Base-by-base conservation (phyloP, 2,113 vertebrate genomes). In the Haemorhous mexicanus region DNA sequence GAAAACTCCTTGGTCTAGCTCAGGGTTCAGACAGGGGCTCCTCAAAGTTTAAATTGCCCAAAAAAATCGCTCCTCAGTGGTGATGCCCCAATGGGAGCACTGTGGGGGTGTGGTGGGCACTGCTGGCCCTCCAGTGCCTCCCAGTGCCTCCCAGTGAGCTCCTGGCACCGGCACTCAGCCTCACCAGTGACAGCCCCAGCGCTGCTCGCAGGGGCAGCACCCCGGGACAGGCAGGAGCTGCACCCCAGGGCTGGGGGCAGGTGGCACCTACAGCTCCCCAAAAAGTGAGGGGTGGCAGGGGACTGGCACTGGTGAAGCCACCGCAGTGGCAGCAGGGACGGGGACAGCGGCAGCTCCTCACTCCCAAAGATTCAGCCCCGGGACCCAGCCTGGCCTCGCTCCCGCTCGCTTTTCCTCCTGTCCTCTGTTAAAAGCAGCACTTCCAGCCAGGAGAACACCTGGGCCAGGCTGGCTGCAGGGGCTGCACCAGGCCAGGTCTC, bases 71-170 rank as follows among this genome's bases (percentile, higher is more conserved):
- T 66, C 10, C 37, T 52, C 30, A 22, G 6, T 6, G 37, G 47
- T 4, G 68, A 9, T 17, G 28, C 9, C 21, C 47, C 35, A 1
- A 1, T 13, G 55, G 0, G 0, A 62, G 9, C 1, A 0, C 0
- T 0, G 0, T 1, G 24, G 78, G 35, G 13, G 6, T 7, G 16
- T 4, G 49, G 43, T 0, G 37, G 78, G 66, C 11, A 1, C 58
- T 43, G 2, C 16, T 0, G 64, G 37, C 30, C 21, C 6, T 8
- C 21, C 55, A 21, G 55, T 22, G 30, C 4, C 4, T 52, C 41
- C 55, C 56, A 58, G 56, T 0, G 0, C 30, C 68, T 47, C 52
- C 64, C 78, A 41, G 77, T 56, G 6, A 13, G 11, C 8, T 35
- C 13, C 56, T 13, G 11, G 30, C 15, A 53, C 3, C 63, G 2